Conservation (phyloP, 2,113 vertebrate species). For the Coptodon rendalli region DNA sequence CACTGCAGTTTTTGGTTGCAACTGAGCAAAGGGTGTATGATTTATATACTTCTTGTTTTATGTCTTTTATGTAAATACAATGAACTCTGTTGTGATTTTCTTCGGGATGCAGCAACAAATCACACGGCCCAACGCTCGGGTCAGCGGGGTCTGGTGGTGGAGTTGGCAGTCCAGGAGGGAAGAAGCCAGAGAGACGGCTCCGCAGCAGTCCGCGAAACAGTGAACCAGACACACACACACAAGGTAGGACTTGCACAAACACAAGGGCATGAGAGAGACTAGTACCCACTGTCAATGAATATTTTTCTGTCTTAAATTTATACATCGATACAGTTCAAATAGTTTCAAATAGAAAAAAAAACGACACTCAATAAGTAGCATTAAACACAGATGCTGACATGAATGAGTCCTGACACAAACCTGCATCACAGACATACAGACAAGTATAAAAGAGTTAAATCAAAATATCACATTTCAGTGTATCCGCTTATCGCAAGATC, state of each 20-base stretch:
- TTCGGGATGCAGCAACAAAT: slow-evolving; percentile 54
- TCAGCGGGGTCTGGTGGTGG: slow-evolving; percentile 69
- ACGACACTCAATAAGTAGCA: background rate
- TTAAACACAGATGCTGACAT: background rate
- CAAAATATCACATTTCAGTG: background rate
- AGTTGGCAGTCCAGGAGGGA: slow-evolving; percentile 70
- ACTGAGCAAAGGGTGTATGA: background rate
- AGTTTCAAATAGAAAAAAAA: background rate
- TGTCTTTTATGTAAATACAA: background rate
- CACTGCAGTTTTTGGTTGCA: background rate
- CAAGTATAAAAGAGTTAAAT: background rate
- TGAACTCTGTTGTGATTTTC: background rate
- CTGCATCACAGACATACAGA: background rate
- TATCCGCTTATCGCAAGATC: background rate
- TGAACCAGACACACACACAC: slow-evolving; percentile 78
- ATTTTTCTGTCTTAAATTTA: background rate
- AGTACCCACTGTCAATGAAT: background rate
- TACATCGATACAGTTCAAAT: background rate
- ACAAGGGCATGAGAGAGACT: background rate
- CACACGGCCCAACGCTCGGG: slow-evolving; percentile 65
- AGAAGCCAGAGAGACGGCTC: slow-evolving; percentile 83
- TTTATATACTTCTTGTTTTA: background rate
- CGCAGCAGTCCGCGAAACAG: slow-evolving; percentile 86
- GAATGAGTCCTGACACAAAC: background rate
- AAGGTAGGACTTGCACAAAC: slow-evolving; percentile 38